A percentile compares a stretch with the other conserved stretches of the same genome.
Evolutionary conservation across 1,140 invertebrate species (phyloP).

Genomic region (Dryas iulia): DNA sequence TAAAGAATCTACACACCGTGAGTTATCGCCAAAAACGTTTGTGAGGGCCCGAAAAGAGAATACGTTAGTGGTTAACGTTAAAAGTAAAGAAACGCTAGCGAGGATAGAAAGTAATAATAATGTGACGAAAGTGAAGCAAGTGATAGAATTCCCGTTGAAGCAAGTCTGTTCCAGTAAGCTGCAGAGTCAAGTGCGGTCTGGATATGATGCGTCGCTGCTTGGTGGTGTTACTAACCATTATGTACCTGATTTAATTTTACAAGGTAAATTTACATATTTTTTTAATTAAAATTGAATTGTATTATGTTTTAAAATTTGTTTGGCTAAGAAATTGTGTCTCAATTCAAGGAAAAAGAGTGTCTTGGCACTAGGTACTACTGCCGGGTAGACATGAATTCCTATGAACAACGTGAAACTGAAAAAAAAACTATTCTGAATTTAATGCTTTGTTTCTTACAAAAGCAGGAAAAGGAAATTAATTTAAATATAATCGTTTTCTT

Average conservation of each 20-base stretch:
- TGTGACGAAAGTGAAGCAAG: slow-evolving; percentile 61
- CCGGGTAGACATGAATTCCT: background rate
- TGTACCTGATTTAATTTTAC: slow-evolving; percentile 84
- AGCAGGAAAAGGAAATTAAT: too few species aligned
- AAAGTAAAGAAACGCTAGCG: slow-evolving; percentile 16
- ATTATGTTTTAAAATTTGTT: too few species aligned
- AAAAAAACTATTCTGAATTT: too few species aligned
- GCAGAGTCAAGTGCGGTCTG: slow-evolving; percentile 30
- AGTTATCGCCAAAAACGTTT: slow-evolving; percentile 64
- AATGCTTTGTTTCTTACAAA: too few species aligned
- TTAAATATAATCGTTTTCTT: too few species aligned
- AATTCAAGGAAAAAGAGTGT: background rate
- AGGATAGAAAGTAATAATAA: slow-evolving; percentile 20
- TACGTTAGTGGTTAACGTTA: slow-evolving; percentile 68
- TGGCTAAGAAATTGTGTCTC: too few species aligned
- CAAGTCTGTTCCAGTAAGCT: slow-evolving; percentile 28
- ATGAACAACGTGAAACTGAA: background rate
- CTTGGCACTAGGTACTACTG: background rate
- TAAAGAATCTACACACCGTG: slow-evolving; percentile 38
- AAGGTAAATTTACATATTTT: slow-evolving; percentile 47
- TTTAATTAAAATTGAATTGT: background rate
- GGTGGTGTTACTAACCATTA: slow-evolving; percentile 86
- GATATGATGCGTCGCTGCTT: slow-evolving; percentile 79
- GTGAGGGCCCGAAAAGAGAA: slow-evolving; percentile 67
- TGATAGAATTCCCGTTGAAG: slow-evolving; percentile 83